Conservation (phyloP, 2,888 invertebrate species). For the Sarcophaga variegata region DNA sequence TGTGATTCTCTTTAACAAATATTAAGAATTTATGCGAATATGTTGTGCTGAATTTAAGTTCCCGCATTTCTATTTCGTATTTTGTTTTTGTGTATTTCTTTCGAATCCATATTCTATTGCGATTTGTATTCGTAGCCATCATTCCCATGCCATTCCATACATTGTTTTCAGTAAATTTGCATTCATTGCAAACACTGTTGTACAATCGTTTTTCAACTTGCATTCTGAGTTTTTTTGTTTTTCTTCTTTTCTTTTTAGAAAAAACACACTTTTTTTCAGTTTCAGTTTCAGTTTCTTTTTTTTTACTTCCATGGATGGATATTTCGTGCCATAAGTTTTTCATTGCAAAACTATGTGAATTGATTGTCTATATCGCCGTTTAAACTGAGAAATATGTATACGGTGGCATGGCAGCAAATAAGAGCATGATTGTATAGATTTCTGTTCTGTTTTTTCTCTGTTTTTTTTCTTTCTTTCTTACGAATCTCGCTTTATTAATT, state of each 20-base stretch:
- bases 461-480: neutral
- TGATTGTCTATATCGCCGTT: conserved; percentile 51
- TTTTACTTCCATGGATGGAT: neutral
- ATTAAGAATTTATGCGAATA: conserved; percentile 33
- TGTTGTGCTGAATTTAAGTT: neutral
- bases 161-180: conserved; percentile 59
- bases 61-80: neutral
- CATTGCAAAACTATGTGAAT: conserved; percentile 38
- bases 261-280: neutral
- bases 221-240: neutral
- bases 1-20: neutral
- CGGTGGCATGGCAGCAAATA: neutral
- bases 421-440: conserved; percentile 29
- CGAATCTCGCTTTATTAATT: conserved; percentile 47
- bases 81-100: conserved; percentile 23
- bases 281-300: neutral
- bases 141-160: conserved; percentile 32
- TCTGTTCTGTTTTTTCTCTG: neutral
- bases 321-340: conserved; percentile 27
- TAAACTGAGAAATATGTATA: neutral
- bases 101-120: conserved; percentile 37
- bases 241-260: too few species aligned
- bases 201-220: conserved; percentile 36
- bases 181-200: conserved; percentile 51
- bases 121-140: conserved; percentile 18